A percentile compares a stretch with the other conserved stretches of the same genome.
These are phyloP conservation scores for Bellardia pandia DNA, from an alignment of 2,888 invertebrate genomes.

Conservation along the genomic window DNA sequence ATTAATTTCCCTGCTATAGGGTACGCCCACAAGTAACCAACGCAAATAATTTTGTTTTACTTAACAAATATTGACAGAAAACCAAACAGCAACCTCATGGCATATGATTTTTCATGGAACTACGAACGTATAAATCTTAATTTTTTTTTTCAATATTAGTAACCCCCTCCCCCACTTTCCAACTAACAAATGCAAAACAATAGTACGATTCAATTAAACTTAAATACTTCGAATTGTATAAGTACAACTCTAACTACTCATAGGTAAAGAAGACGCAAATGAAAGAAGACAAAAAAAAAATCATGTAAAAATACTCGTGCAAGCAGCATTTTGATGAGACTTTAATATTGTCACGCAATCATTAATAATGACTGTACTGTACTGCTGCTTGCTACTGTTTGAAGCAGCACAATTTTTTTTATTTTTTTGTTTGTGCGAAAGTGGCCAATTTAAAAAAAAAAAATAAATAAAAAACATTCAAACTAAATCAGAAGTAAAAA, in stretches of 20 bases:
- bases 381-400: slow-evolving; percentile 1
- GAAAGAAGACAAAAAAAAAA: slow-evolving; percentile 12
- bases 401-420: background rate
- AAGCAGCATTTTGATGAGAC: slow-evolving; percentile 60
- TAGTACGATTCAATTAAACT: slow-evolving; percentile 2
- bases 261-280: slow-evolving; percentile 9
- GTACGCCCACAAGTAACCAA: background rate
- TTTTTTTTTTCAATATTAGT: background rate
- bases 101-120: background rate
- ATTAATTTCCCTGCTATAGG: background rate
- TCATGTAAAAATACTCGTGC: slow-evolving; percentile 33
- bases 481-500: slow-evolving; percentile 21
- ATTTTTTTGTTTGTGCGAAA: slow-evolving; percentile 11
- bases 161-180: background rate
- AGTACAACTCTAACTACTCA: background rate
- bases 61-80: slow-evolving; percentile 11
- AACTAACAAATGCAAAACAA: slow-evolving; percentile 5
- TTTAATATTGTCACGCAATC: slow-evolving; percentile 70
- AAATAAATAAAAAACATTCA: background rate
- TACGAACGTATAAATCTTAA: slow-evolving; percentile 11
- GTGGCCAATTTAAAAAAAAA: slow-evolving; percentile 41
- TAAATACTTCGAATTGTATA: background rate
- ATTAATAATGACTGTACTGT: slow-evolving; percentile 40
- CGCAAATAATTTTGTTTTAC: background rate
- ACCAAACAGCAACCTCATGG: background rate